Evolutionary conservation across 2,797 vertebrate species (phyloP), one percentile per base, ranked within the genome.

Genomic region (Siniperca scherzeri): DNA sequence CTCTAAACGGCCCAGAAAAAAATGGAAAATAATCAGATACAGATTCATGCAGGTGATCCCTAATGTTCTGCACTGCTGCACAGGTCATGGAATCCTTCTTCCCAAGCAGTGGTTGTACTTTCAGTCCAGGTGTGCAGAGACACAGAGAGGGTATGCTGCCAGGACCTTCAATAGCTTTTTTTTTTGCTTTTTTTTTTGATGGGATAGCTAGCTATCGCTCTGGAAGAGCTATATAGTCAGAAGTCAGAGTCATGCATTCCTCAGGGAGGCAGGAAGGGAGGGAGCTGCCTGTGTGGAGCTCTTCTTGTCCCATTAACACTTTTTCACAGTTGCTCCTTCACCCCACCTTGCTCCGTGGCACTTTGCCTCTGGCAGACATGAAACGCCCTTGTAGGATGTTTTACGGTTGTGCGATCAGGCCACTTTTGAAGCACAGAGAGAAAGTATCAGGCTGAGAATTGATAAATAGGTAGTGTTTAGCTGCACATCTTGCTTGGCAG

Each of bases 41-140:
- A 81, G 74, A 87, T 77, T 71, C 57, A 70, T 72, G 84, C 78
- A 82, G 81, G 78, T 85, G 82, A 83, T 80, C 33, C 38, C 68
- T 87, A 86, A 91, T 89, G 86, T 82, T 90, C 78, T 80, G 77
- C 83, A 64, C 56, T 46, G 78, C 84, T 83, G 86, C 89, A 70
- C 33, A 60, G 75, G 75, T 84, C 82, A 78, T 80, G 68, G 83
- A 86, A 85, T 89, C 78, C 36, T 66, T 83, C 48, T 72, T 85
- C 71, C 67, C n/a, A 50, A 81, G 70, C 67, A 84, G 65, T 53
- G 74, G 72, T 80, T 88, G 70, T 70, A 66, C 78, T 80, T 87
- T 88, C 27, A 81, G 84, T 78, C 91, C 94, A 96, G 94, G 94
- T 96, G 94, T 92, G 85, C 82, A 71, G 68, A 84, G 72, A 86